Base-by-base conservation (phyloP, 2,113 vertebrate species). In the Rhodinocichla rosea region DNA sequence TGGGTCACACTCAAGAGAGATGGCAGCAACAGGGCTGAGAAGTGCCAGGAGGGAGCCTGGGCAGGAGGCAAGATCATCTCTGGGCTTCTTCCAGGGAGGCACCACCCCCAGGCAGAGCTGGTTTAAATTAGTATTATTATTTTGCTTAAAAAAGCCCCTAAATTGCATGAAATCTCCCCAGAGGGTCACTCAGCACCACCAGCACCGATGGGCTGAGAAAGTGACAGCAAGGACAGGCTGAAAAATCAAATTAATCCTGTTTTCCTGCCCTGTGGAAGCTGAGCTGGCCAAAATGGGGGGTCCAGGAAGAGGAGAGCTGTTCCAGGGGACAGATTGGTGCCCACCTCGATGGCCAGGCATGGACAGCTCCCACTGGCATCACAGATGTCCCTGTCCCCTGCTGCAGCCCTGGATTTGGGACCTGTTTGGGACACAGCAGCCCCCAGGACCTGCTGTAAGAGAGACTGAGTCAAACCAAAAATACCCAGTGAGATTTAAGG, bases 141-240 rank as follows among this genome's bases (percentile, higher is more conserved):
- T 86, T 76, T 52, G 11, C 40, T 83, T 22, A 13, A 92, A 20
- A 37, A 79, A 88, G 16, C 6, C 1, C 35, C 19, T 39, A 23
- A 76, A 64, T 47, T 33, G 19, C 37, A 9, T 44, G 30, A 42
- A 73, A 40, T 47, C 75, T 68, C 55, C 40, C 49, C 44, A 24
- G 27, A 35, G 2, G 10, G n/a, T 22, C 44, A 6, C 59, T 88
- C 35, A 78, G 42, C 59, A 74, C 64, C n/a, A 84, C 33, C 3
- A 2, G 67, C 63, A 24, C 6, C 2, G 14, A 33, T 11, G 40
- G 6, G 3, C 15, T 50, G 2, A 73, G 55, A 16, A 42, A 80
- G 10, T 0, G 7, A 18, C 1, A 11, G 47, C 69, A 47, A 23
- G 71, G 49, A 26, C 21, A 32, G 0, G 1, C 52, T 4, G 11